Evolutionary conservation across 2,888 invertebrate species (phyloP).

Genomic region (Sisyra terminalis): DNA sequence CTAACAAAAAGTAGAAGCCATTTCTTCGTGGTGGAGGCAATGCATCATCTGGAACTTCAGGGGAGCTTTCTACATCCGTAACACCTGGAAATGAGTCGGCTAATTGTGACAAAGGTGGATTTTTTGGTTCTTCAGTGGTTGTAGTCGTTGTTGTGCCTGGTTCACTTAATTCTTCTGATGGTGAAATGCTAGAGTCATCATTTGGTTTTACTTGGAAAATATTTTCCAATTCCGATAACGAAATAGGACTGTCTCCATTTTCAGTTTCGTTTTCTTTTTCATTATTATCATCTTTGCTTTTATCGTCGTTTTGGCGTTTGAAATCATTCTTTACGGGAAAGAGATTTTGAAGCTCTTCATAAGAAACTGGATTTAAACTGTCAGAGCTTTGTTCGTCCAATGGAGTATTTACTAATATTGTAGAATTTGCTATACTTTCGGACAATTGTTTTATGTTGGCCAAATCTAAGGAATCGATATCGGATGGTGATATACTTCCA

Average conservation of each 20-base stretch:
- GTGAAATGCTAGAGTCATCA: conserved; percentile 10
- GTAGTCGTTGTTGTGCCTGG: conserved; percentile 13
- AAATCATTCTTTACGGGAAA: conserved; percentile 29
- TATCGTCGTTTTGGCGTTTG: conserved; percentile 29
- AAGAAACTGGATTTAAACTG: conserved; percentile 26
- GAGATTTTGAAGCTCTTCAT: conserved; percentile 18
- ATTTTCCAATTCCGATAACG: conserved; percentile 14
- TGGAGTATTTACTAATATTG: conserved; percentile 13
- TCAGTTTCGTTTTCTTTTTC: too few species aligned
- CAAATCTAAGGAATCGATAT: conserved; percentile 25
- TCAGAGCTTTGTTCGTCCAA: conserved; percentile 20
- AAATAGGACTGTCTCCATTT: conserved; percentile 12
- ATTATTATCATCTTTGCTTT: conserved; percentile 9
- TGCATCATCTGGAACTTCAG: conserved; percentile 38
- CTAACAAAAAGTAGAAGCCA: conserved; percentile 70
- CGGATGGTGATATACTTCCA: conserved; percentile 24
- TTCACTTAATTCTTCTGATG: conserved; percentile 8
- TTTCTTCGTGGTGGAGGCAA: conserved; percentile 50
- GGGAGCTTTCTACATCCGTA: conserved; percentile 28
- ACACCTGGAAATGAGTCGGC: conserved; percentile 63
- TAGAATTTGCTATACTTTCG: conserved; percentile 19
- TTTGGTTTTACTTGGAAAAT: conserved; percentile 9
- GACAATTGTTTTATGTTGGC: conserved; percentile 22
- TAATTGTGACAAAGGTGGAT: conserved; percentile 43
- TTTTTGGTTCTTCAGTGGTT: conserved; percentile 22